Evolutionary conservation across 2,888 invertebrate genomes (phyloP).

Genomic region (Atrina japonica): DNA sequence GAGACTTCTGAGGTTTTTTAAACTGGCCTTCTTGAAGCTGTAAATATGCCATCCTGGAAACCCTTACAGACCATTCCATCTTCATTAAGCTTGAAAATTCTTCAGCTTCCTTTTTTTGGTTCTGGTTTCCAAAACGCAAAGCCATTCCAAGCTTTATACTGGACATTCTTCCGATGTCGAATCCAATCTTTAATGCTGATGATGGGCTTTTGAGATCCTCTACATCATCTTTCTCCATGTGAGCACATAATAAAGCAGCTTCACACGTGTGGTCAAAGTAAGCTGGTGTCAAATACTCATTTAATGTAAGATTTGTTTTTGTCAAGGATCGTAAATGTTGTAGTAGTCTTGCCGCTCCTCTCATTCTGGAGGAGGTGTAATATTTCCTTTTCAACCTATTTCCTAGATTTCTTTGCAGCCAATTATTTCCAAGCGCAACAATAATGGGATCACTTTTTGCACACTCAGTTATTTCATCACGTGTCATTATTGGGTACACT

Average conservation of each 20-base stretch:
- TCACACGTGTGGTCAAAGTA: slow-evolving; percentile 4
- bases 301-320: slow-evolving; percentile 5
- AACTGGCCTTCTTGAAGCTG: slow-evolving; percentile 8
- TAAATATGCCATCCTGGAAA: slow-evolving; percentile 8
- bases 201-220: slow-evolving; percentile 26
- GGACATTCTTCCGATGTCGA: slow-evolving; percentile 20
- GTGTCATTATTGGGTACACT: slow-evolving; percentile 32
- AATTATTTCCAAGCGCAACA: slow-evolving; percentile 24
- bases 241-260: slow-evolving; percentile 4
- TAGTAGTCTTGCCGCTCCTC: slow-evolving; percentile 27
- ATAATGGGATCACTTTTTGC: slow-evolving; percentile 29
- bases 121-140: slow-evolving; percentile 7
- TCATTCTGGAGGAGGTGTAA: slow-evolving; percentile 28
- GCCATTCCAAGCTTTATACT: slow-evolving; percentile 1
- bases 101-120: slow-evolving; percentile 9
- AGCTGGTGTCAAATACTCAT: slow-evolving; percentile 1
- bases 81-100: slow-evolving; percentile 12
- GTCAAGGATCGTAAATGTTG: neutral
- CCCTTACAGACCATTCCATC: slow-evolving; percentile 7
- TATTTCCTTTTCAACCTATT: slow-evolving; percentile 37
- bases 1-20: neutral
- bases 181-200: slow-evolving; percentile 15
- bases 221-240: slow-evolving; percentile 23
- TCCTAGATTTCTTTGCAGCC: slow-evolving; percentile 28
- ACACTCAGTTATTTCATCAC: slow-evolving; percentile 17